A percentile compares a stretch with the other conserved stretches of the same genome.
phyloP scores from a whole-genome alignment of 2,888 invertebrate genomes.

The Germaria angustata region DNA sequence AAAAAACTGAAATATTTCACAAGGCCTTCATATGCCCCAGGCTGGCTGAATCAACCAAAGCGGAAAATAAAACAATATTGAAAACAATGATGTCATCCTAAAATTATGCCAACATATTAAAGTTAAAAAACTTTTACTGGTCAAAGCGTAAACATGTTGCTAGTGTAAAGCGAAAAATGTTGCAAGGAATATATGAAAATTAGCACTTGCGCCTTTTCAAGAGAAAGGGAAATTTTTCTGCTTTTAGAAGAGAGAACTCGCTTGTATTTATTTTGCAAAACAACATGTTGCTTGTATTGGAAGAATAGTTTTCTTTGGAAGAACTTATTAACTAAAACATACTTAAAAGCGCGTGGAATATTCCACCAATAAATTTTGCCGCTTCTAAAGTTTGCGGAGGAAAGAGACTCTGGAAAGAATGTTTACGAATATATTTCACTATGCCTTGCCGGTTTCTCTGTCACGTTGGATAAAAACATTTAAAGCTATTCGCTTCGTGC shows the following conservation, averaged over 20 bases:
- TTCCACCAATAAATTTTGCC: not conserved
- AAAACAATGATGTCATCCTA: slow-evolving; percentile 38
- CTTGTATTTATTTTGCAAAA: slow-evolving; percentile 12
- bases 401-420: not conserved
- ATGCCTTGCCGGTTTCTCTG: no score
- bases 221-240: not conserved
- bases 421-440: not conserved
- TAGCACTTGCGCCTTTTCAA: not conserved
- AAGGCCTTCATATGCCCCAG: not conserved
- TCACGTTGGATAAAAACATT: no score
- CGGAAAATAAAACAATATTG: not conserved
- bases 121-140: not conserved
- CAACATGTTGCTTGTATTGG: slow-evolving; percentile 58
- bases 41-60: not conserved
- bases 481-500: no score
- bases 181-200: not conserved
- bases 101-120: slow-evolving; percentile 9
- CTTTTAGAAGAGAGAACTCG: not conserved
- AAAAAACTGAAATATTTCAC: not conserved
- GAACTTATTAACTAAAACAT: not conserved
- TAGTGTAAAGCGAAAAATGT: slow-evolving; percentile 15
- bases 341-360: slow-evolving; percentile 40
- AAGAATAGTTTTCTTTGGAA: not conserved
- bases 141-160: not conserved
- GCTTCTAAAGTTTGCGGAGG: not conserved